Evolutionary conservation across 2,113 vertebrate species (phyloP), one percentile per base, ranked within the genome.

Genomic region (Thamnaconus septentrionalis): DNA sequence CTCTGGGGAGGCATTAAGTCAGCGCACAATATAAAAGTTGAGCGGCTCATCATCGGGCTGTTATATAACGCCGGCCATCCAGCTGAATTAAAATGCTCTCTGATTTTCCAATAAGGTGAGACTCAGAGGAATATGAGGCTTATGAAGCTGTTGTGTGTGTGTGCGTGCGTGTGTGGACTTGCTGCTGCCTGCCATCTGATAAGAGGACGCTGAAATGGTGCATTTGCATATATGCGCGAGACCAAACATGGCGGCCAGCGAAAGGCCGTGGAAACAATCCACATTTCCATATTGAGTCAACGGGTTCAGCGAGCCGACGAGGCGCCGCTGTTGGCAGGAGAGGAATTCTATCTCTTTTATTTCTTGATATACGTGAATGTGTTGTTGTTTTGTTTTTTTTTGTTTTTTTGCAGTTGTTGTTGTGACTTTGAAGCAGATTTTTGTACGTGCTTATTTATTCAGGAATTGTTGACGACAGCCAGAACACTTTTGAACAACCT

Each of bases 181-280:
- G 55, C 64, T 47, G 74, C 54, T 44, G 41, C 59, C 63, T 75
- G 69, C 61, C 63, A 87, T 83, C 60, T 64, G 66, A 73, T 51
- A 43, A 79, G 67, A 44, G 71, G 70, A 84, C 75, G 59, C 41
- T 47, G 46, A 84, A 90, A 86, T 81, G 69, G 69, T 67, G 31
- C 68, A 85, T 87, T 88, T 82, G 80, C 85, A 87, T 88, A 88
- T 71, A 76, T 79, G 71, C 50, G 62, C 71, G 62, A 81, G 68
- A 55, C 5, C 11, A 56, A 80, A 79, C 63, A 71, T 39, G 50
- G 65, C 0, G 9, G 55, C 45, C 56, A 69, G 59, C 72, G 59
- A 81, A 80, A 85, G 75, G 71, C 48, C 68, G 83, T 56, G 63
- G 59, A 71, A 79, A 70, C 56, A 71, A 67, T 57, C 47, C 1